Conservation (phyloP, 2,888 invertebrate genomes). For the Drepana falcataria region DNA sequence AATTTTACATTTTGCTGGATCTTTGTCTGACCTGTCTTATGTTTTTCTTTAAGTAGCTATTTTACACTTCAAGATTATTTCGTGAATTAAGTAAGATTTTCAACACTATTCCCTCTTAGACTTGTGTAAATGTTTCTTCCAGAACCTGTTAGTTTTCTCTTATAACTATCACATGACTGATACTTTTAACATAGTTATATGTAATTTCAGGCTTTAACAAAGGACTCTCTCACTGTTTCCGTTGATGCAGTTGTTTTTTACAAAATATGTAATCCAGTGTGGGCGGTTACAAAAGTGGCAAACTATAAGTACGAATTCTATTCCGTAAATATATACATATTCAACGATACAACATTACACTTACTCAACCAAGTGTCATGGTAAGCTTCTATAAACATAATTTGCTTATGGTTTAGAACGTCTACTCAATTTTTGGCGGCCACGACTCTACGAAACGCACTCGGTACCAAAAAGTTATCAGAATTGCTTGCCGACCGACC, state of each 20-base stretch:
- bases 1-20: no score
- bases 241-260: constrained; percentile 93
- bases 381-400: no score
- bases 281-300: constrained; percentile 77
- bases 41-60: no score
- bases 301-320: constrained; percentile 40
- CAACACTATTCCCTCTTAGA: neutral
- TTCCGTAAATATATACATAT: no score
- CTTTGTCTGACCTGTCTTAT: no score
- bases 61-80: no score
- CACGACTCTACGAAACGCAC: constrained; percentile 89
- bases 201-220: constrained; percentile 41
- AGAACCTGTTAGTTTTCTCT: no score
- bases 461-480: constrained; percentile 91
- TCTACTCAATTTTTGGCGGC: constrained; percentile 87
- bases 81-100: neutral
- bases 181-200: neutral
- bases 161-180: neutral
- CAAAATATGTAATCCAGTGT: constrained; percentile 83
- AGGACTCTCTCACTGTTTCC: constrained; percentile 92
- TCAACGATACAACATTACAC: no score
- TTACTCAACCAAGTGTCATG: no score
- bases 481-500: constrained; percentile 92
- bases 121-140: no score
- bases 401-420: constrained; percentile 62